These are phyloP conservation scores for Operophtera brumata DNA, from an alignment of 2,888 invertebrate genomes.

Conservation along the genomic window DNA sequence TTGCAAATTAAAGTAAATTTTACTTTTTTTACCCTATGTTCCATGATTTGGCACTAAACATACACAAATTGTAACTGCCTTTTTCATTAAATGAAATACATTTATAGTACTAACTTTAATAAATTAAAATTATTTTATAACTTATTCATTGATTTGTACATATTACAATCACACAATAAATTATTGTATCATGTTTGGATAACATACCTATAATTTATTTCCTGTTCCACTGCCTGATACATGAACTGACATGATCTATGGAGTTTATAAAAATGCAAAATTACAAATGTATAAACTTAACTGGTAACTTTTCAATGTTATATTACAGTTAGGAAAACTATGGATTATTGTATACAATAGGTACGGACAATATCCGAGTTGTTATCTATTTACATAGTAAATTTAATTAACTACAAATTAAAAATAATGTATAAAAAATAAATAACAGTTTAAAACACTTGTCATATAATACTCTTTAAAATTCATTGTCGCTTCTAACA, in stretches of 20 bases:
- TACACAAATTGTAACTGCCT: conserved; percentile 19
- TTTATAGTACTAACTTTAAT: neutral
- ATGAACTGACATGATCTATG: conserved; percentile 2
- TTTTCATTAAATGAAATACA: conserved; percentile 1
- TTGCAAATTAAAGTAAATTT: conserved; percentile 5
- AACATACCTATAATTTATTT: neutral
- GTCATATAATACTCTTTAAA: conserved; percentile 50
- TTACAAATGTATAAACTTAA: conserved; percentile 27
- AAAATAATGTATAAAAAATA: conserved; percentile 64
- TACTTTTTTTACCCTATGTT: neutral
- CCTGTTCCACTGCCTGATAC: neutral
- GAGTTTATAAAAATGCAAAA: conserved; percentile 39
- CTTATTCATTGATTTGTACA: neutral
- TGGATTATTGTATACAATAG: conserved; percentile 7
- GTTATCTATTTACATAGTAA: conserved; percentile 3
- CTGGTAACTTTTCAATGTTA: conserved; percentile 43
- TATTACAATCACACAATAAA: neutral
- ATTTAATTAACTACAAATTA: conserved; percentile 42
- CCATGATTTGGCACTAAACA: conserved; percentile 25
- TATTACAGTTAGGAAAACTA: conserved; percentile 11
- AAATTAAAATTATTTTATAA: neutral
- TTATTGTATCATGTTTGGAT: neutral
- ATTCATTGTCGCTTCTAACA: conserved; percentile 28
- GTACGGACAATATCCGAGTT: conserved; percentile 5
- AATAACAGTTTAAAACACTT: conserved; percentile 71